Conservation (phyloP, 2,888 invertebrate species). For the Teleiodes luculella region DNA sequence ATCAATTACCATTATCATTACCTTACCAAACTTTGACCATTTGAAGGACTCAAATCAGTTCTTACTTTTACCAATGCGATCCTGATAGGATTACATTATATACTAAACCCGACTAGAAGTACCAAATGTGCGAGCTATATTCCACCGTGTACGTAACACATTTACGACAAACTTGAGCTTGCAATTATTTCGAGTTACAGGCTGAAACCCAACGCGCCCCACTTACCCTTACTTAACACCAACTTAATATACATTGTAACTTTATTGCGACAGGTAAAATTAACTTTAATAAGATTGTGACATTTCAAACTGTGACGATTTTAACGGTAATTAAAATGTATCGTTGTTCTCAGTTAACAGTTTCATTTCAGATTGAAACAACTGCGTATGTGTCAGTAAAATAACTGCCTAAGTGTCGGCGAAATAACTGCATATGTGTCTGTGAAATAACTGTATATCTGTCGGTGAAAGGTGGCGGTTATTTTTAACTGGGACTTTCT, state of each 20-base stretch:
- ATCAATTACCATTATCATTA: too few species aligned
- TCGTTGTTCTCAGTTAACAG: neutral
- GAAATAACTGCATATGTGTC: too few species aligned
- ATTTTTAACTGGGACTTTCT: too few species aligned
- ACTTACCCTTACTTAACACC: constrained; percentile 35
- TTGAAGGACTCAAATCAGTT: too few species aligned
- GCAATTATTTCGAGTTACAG: constrained; percentile 31
- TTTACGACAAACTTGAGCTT: neutral
- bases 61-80: too few species aligned
- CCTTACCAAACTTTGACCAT: too few species aligned
- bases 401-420: too few species aligned
- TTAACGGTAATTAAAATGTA: neutral
- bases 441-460: too few species aligned
- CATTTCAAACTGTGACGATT: constrained; percentile 1
- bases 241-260: constrained; percentile 6
- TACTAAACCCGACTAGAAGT: neutral
- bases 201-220: constrained; percentile 42
- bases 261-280: neutral
- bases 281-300: constrained; percentile 2
- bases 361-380: neutral
- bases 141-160: neutral
- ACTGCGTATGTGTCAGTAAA: too few species aligned
- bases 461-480: too few species aligned
- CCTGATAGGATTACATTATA: too few species aligned
- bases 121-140: neutral